Percentiles rank a stretch among this genome's conserved stretches.
These are phyloP conservation scores for Arizona elegans DNA, from an alignment of 2,113 vertebrate species.

Conservation along the genomic window DNA sequence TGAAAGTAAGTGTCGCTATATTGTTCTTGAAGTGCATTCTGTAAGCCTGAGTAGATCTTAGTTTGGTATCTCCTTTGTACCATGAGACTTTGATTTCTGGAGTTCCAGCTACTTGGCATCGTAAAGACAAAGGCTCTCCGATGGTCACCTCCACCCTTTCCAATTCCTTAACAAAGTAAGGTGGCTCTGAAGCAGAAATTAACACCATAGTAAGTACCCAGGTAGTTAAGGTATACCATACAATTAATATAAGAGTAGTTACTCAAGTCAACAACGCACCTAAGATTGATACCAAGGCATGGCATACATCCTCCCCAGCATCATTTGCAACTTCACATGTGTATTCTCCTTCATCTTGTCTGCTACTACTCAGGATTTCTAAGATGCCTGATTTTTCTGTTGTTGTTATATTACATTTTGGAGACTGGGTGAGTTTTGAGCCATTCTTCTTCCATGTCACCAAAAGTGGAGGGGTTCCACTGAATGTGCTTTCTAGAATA, in stretches of 20 bases:
- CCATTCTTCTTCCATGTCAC: constrained; percentile 91
- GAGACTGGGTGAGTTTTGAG: constrained; percentile 80
- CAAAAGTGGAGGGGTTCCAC: constrained; percentile 85
- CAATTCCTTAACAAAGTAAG: constrained; percentile 86
- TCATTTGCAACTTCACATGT: constrained; percentile 90
- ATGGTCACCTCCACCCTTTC: constrained; percentile 86
- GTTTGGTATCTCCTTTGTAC: constrained; percentile 95
- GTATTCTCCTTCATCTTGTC: constrained; percentile 84
- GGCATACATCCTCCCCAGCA: constrained; percentile 84
- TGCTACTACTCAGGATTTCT: constrained; percentile 85
- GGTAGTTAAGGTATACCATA: neutral
- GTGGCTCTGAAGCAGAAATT: constrained; percentile 81
- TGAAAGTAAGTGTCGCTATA: constrained; percentile 84
- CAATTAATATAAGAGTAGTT: constrained; percentile 16
- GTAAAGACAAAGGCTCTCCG: constrained; percentile 84
- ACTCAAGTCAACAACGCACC: constrained; percentile 70
- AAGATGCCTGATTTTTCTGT: constrained; percentile 92
- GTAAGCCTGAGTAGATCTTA: constrained; percentile 86
- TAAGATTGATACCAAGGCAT: constrained; percentile 83
- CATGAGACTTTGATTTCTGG: constrained; percentile 96
- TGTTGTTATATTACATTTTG: constrained; percentile 85
- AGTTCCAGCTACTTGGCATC: constrained; percentile 89
- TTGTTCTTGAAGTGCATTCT: constrained; percentile 90
- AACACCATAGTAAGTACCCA: constrained; percentile 40
- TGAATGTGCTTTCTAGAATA: constrained; percentile 84